phyloP scores from a whole-genome alignment of 2,797 vertebrate genomes.

The Salmo trutta region DNA sequence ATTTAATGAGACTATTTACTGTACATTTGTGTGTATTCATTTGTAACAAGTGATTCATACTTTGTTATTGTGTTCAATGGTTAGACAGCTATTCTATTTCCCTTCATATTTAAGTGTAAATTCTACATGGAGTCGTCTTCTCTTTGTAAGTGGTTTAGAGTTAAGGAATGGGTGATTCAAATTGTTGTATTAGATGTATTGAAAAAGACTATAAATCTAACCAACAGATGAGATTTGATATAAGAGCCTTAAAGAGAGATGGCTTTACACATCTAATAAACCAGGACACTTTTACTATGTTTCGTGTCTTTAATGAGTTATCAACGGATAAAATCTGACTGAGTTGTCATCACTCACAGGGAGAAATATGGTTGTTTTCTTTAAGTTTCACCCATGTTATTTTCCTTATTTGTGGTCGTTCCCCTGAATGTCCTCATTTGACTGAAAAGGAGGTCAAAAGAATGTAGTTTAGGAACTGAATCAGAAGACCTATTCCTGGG shows the following conservation, averaged over 20 bases:
- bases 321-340: neutral
- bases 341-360: neutral
- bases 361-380: too few relatives aligned
- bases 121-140: neutral
- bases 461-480: neutral
- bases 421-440: neutral
- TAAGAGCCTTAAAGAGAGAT: neutral
- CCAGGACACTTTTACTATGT: neutral
- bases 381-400: neutral
- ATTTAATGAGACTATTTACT: conserved; percentile 43
- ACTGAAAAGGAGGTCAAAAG: conserved; percentile 1
- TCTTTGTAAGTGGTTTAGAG: neutral
- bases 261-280: neutral
- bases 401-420: neutral
- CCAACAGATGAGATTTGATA: neutral
- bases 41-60: conserved; percentile 44
- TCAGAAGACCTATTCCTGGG: neutral
- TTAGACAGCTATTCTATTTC: conserved; percentile 43
- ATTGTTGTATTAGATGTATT: neutral
- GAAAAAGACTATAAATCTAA: neutral
- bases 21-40: conserved; percentile 12
- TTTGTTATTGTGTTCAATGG: conserved; percentile 54
- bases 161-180: neutral
- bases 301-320: conserved; percentile 1
- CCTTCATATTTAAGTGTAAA: neutral